Conservation (phyloP, 2,797 vertebrate species). For the Sus cebifrons region DNA sequence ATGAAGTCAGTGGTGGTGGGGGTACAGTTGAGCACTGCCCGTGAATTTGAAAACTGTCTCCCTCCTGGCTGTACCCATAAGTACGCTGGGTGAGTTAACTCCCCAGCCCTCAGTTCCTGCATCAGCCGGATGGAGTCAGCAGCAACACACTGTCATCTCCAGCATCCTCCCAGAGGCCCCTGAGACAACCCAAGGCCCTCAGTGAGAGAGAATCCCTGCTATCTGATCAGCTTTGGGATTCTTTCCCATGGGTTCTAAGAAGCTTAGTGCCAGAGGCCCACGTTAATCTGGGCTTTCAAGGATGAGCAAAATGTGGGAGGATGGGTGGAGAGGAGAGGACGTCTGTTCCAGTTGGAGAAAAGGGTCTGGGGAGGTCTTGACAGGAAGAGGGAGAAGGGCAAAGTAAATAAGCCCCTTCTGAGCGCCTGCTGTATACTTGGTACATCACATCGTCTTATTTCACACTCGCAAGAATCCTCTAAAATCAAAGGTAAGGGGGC, state of each 20-base stretch:
- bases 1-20: accelerated
- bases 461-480: not conserved
- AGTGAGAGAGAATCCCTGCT: not conserved
- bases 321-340: not conserved
- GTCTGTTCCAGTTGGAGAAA: not conserved
- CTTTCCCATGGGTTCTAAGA: not conserved
- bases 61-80: not conserved
- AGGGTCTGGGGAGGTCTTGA: not conserved
- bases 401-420: not conserved
- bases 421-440: not conserved
- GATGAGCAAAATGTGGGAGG: not conserved
- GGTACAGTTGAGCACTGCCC: not conserved
- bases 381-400: not conserved
- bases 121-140: not conserved
- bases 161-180: not conserved
- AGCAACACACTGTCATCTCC: not conserved
- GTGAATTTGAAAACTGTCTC: not conserved
- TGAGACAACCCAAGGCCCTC: not conserved
- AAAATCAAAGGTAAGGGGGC: not conserved
- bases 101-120: not conserved
- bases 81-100: not conserved
- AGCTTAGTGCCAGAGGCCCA: not conserved
- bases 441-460: not conserved
- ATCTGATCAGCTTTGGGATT: not conserved
- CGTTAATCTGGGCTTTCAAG: not conserved